A percentile compares a stretch with the other conserved stretches of the same genome.
phyloP scores from a whole-genome alignment of 2,797 vertebrate species.

The Peromyscus nudipes region DNA sequence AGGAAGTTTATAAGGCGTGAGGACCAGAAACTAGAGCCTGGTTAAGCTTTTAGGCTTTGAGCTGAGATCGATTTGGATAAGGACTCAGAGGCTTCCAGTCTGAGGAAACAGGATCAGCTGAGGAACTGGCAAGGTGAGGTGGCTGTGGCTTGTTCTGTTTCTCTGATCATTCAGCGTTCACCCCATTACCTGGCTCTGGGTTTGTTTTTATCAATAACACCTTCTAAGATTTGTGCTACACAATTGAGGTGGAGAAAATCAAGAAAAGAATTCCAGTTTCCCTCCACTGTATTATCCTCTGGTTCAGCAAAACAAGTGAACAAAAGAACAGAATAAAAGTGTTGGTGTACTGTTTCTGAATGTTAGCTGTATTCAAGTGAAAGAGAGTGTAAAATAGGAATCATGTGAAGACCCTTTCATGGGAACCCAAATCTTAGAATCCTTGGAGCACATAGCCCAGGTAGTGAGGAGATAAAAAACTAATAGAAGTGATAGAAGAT shows the following conservation, averaged over 20 bases:
- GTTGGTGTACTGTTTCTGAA: neutral
- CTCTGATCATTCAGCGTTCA: too few species aligned
- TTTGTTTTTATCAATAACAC: too few species aligned
- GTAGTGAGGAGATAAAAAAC: neutral
- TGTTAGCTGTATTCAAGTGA: neutral
- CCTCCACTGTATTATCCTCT: neutral
- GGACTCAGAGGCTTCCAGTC: too few species aligned
- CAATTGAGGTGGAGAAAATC: neutral
- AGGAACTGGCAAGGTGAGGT: too few species aligned
- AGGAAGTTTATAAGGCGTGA: too few species aligned
- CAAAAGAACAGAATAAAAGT: neutral
- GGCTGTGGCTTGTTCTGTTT: too few species aligned
- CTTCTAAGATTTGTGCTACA: too few species aligned
- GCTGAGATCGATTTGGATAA: too few species aligned
- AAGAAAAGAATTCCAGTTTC: neutral
- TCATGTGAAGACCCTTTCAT: neutral
- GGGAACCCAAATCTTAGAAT: neutral
- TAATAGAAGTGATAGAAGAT: neutral
- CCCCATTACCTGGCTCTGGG: too few species aligned
- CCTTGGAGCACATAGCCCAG: neutral
- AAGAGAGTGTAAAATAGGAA: neutral
- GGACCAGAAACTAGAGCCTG: too few species aligned
- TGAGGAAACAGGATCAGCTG: too few species aligned
- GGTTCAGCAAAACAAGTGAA: neutral
- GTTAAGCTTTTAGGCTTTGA: too few species aligned